These are phyloP conservation scores for Philopotamus ludificatus DNA, from an alignment of 1,140 invertebrate species.

Conservation along the genomic window DNA sequence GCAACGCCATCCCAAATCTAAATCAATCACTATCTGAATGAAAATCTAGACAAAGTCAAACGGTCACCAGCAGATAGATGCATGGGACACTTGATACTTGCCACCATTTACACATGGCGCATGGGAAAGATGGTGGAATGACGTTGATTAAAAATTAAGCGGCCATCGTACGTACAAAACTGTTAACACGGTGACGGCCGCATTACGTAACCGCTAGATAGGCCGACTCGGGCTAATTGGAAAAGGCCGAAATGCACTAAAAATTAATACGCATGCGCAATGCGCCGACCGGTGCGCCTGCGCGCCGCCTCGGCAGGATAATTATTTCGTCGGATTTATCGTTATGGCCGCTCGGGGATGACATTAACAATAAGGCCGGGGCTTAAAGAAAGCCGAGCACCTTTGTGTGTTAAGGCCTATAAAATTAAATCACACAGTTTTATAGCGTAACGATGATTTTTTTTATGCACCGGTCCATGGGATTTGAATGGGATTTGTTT, in stretches of 20 bases:
- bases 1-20: no score
- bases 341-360: slow-evolving; percentile 31
- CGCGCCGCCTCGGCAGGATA: slow-evolving; percentile 13
- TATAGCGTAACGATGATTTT: slow-evolving; percentile 22
- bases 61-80: no score
- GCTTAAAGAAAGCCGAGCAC: slow-evolving; percentile 19
- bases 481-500: slow-evolving; percentile 16
- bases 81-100: no score
- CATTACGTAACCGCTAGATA: not conserved
- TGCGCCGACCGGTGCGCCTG: not conserved
- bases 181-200: no score
- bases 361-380: slow-evolving; percentile 39
- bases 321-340: slow-evolving; percentile 41
- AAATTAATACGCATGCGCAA: slow-evolving; percentile 7
- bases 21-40: no score
- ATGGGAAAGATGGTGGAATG: no score
- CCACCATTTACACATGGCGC: no score
- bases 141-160: no score
- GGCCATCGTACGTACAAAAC: no score
- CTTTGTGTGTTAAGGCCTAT: slow-evolving; percentile 28
- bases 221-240: slow-evolving; percentile 3
- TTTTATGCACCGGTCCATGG: not conserved
- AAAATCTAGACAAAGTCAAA: no score
- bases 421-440: slow-evolving; percentile 39
- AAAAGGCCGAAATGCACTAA: slow-evolving; percentile 5